Percentiles rank a stretch among this genome's conserved stretches.
Conservation (phyloP, 2,797 vertebrate species). For the Oryzias sinensis region DNA sequence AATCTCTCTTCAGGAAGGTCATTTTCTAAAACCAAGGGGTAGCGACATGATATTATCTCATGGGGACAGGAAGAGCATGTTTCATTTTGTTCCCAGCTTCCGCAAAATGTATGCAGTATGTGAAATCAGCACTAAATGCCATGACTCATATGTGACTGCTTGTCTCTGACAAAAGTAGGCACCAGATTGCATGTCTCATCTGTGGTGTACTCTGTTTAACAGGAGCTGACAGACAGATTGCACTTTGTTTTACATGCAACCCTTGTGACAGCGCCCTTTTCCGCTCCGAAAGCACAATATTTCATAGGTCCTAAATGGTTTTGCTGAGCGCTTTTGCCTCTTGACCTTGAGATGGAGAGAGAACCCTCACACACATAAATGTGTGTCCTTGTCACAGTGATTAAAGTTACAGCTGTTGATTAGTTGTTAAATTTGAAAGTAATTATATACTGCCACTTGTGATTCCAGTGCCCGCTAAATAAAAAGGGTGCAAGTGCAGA, state of each 20-base stretch:
- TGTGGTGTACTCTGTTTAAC: slow-evolving; percentile 70
- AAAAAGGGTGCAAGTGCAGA: slow-evolving; percentile 44
- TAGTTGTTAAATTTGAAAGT: slow-evolving; percentile 63
- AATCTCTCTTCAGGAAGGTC: slow-evolving; percentile 41
- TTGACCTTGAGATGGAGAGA: slow-evolving; percentile 69
- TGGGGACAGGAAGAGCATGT: slow-evolving; percentile 26
- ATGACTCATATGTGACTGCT: slow-evolving; percentile 47
- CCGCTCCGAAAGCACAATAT: slow-evolving; percentile 55
- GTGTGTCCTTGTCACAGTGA: slow-evolving; percentile 62
- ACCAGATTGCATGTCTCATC: slow-evolving; percentile 70
- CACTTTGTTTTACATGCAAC: slow-evolving; percentile 70
- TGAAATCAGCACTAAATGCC: slow-evolving; percentile 56
- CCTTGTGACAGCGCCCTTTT: slow-evolving; percentile 63
- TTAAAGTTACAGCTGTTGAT: slow-evolving; percentile 68
- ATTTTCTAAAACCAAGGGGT: slow-evolving; percentile 26
- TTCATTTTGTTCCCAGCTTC: slow-evolving; percentile 35
- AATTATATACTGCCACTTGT: slow-evolving; percentile 42
- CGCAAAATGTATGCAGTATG: slow-evolving; percentile 48
- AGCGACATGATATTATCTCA: slow-evolving; percentile 34
- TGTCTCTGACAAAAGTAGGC: slow-evolving; percentile 53
- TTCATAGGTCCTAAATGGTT: slow-evolving; percentile 59
- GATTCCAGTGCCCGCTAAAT: slow-evolving; percentile 42
- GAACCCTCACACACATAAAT: slow-evolving; percentile 8
- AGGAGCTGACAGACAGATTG: slow-evolving; percentile 70
- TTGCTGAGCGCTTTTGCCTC: slow-evolving; percentile 47